Base-by-base conservation (phyloP, 1,140 invertebrate genomes). In the Drosophila truncata region DNA sequence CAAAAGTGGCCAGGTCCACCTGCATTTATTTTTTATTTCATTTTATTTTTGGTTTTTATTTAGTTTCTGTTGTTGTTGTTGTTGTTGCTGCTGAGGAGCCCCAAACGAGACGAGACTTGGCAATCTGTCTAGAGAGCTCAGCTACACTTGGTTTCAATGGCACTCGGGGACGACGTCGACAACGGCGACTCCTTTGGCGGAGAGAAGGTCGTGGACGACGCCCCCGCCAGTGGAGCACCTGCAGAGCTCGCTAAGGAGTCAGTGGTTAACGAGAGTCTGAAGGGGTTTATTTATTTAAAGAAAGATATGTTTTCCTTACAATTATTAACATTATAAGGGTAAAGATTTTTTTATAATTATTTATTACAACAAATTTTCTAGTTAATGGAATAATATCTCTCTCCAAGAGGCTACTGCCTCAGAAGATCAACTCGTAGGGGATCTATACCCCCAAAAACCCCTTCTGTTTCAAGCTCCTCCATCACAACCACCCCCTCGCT, bases 81-180 rank as follows among this genome's bases (percentile, higher is more conserved):
- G 58, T 64, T 74, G 18, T 84, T 66, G 64, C 20, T 11, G 13
- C 9, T n/a, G 13, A 27, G 9, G 29, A 52, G 27, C 49, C 23
- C 27, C 46, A 35, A 20, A 72, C 52, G 69, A 72, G 85, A 84
- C 87, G 82, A 84, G 75, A 91, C 74, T 88, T 91, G 87, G 88
- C 83, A 91, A 87, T 91, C 83, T 88, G 83, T 91, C 87, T 76
- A 80, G 73, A 91, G 86, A 87, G 78, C 81, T 91, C 86, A 85
- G 78, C 85, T 61, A 83, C 80, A 78, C 39, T 66, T 70, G 78
- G 52, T 81, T 91, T 91, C 86, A 91, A 91, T 91, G 86, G 86
- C 83, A 91, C 46, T 69, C 69, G 76, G 54, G 31, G 10, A 14
- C 0, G 14, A 16, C 3, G 8, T n/a, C 37, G 16, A 39, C 39